Evolutionary conservation across 2,113 vertebrate species (phyloP), one percentile per base, ranked within the genome.

Genomic region (Chinchilla lanigera): DNA sequence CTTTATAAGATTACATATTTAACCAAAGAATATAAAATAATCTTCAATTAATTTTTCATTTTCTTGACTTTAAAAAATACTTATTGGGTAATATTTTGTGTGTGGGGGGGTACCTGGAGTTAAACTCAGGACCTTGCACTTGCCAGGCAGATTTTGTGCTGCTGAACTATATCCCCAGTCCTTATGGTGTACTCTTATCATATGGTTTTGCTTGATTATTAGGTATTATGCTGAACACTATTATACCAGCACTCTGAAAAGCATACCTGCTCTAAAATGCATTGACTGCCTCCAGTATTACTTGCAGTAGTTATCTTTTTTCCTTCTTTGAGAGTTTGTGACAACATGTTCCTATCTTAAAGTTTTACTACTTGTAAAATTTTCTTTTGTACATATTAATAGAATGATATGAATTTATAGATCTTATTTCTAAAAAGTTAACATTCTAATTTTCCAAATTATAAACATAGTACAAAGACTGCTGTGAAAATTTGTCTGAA

Each of bases 391-490:
- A 93, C 28, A 30, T 78, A 78, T 44, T 73, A 19, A 56, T 12
- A 78, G 75, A 90, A 73, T 58, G 5, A 63, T 83, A 47, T 28
- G 38, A 94, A 80, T 13, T 67, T 80, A 89, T 17, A 61, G 14
- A 87, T 71, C 2, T 61, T 94, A 67, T 35, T 81, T 71, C 26
- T 4, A 30, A 84, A 88, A 84, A 80, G 81, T 5, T 87, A 80
- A 47, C n/a, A 69, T 78, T 75, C 7, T 60, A 96, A 26, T 44
- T 94, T 92, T 94, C 71, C 63, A 83, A 92, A 54, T 89, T 14
- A 86, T 54, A 96, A 86, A 83, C 30, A 12, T 71, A 94, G 6
- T 58, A 22, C 24, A 73, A 30, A 14, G 44, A 63, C 47, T 3
- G 11, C 20, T 82, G 20, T 71, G 38, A 90, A 41, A 67, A 63